These are phyloP conservation scores for Drosophila anceps DNA, from an alignment of 2,888 invertebrate genomes.

Conservation along the genomic window DNA sequence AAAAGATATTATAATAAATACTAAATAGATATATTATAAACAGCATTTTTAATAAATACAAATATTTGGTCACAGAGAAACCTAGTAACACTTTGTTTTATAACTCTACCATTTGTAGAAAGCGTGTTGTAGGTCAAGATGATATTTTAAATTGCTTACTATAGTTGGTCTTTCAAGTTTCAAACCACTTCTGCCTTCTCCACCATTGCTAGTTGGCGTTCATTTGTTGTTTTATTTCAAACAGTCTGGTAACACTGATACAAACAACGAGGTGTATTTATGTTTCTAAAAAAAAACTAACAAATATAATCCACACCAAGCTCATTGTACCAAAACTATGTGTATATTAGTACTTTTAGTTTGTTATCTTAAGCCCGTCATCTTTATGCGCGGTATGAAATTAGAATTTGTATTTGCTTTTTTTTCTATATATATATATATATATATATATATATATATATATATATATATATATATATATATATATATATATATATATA, in stretches of 20 bases:
- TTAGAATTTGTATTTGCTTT: no score
- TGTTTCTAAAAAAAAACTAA: neutral
- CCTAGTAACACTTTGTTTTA: no score
- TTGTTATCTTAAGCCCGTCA: neutral
- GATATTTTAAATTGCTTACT: no score
- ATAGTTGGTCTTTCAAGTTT: neutral
- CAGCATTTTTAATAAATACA: no score
- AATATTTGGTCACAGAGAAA: no score
- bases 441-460: no score
- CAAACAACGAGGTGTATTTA: neutral
- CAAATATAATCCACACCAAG: neutral
- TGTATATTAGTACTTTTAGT: neutral
- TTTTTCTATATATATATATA: no score
- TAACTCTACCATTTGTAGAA: neutral
- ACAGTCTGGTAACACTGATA: neutral
- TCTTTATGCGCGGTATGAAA: neutral
- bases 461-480: no score
- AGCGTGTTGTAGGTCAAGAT: neutral
- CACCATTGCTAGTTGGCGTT: neutral
- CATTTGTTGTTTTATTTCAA: neutral
- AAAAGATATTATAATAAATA: no score
- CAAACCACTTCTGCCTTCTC: neutral
- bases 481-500: no score
- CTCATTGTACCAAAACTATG: neutral
- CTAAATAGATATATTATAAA: no score